phyloP scores from a whole-genome alignment of 2,113 vertebrate genomes.

The Leptobrachium ailaonicum region DNA sequence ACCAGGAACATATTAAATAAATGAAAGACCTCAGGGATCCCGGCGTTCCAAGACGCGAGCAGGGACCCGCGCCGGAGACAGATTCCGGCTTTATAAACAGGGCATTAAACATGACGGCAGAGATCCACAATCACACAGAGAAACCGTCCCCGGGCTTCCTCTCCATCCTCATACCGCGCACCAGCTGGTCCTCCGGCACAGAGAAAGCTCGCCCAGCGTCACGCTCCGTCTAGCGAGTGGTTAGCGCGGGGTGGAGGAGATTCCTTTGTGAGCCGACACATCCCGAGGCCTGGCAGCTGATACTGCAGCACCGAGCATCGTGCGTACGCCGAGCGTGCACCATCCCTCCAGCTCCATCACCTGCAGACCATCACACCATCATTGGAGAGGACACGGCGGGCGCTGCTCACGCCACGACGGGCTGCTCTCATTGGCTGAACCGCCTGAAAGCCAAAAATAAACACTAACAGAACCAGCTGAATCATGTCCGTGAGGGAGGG shows the following conservation, averaged over 20 bases:
- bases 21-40: no score
- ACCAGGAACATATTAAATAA: no score
- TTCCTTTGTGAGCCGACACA: slow-evolving; percentile 33
- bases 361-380: slow-evolving; percentile 9
- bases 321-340: background rate
- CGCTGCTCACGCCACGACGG: slow-evolving; percentile 26
- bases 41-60: no score
- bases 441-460: background rate
- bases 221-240: slow-evolving; percentile 25
- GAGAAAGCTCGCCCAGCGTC: background rate
- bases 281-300: slow-evolving; percentile 40
- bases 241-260: slow-evolving; percentile 33
- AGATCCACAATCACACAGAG: no score
- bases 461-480: no score
- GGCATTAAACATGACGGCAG: no score
- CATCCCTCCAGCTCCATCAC: slow-evolving; percentile 24
- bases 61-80: no score
- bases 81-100: no score
- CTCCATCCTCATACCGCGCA: no score
- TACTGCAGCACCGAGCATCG: slow-evolving; percentile 36
- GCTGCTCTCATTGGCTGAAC: background rate
- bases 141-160: no score
- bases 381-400: slow-evolving; percentile 7
- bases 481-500: no score
- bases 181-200: background rate